Base-by-base conservation (phyloP, 2,113 vertebrate genomes). In the Nannospalax galili region DNA sequence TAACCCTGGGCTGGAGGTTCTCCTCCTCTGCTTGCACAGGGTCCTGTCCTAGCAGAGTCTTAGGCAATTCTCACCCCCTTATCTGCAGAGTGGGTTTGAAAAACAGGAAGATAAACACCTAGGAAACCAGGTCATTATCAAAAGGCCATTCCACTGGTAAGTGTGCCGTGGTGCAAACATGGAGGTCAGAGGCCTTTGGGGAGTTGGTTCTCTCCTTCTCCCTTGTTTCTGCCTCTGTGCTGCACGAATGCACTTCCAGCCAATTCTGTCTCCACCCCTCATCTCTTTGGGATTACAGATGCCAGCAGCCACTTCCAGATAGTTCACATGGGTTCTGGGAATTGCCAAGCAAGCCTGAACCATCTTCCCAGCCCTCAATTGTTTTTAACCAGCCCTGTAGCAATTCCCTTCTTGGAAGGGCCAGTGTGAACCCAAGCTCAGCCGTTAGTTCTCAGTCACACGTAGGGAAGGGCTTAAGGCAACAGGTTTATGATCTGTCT, bases 1-100 rank as follows among this genome's bases (percentile, higher is more conserved):
- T 62, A 60, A 19, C 85, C 56, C 17, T 84, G 87, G 97, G 96
- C 93, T 95, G 95, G 79, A 42, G 88, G 15, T 95, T 96, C 85
- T 72, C 92, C 80, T 95, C 93, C 92, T 84, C 26, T n/a, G 32
- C 20, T 14, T 67, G 3, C 10, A 5, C 60, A 45, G 17, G 30
- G 14, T 5, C 65, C 30, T 48, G 5, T 72, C 86, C 89, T 90
- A 84, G 26, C 67, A 8, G 10, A 70, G 22, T 2, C 26, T 1
- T 1, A 7, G 10, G 11, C 28, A 5, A 4, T 7, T 56, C 17
- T 0, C 32, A 40, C 0, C 1, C 60, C 87, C 45, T 52, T 19
- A 7, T 26, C 2, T 64, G 26, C 16, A 32, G 0, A 65, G 74
- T 24, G 26, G 52, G 37, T 1, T 70, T 62, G 12, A n/a, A 42